These are phyloP conservation scores for Menidia menidia DNA, from an alignment of 2,797 vertebrate genomes.

Conservation along the genomic window DNA sequence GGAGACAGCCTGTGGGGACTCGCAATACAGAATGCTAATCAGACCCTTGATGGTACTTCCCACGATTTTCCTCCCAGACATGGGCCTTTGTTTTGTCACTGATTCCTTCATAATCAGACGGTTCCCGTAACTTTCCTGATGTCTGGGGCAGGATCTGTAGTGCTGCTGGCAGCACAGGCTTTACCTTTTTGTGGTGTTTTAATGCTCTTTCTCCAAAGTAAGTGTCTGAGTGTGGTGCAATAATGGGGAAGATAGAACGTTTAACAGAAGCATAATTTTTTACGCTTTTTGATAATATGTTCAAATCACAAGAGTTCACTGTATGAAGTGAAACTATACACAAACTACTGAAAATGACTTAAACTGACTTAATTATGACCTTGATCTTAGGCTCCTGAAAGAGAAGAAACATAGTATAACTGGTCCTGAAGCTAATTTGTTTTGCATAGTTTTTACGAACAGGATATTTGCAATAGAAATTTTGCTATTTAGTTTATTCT, in stretches of 20 bases:
- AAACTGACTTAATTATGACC: neutral
- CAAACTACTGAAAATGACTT: slow-evolving; percentile 3
- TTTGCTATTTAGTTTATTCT: neutral
- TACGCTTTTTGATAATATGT: neutral
- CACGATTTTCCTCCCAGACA: slow-evolving; percentile 81
- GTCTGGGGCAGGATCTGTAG: slow-evolving; percentile 67
- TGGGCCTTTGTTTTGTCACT: slow-evolving; percentile 81
- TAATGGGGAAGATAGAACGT: neutral
- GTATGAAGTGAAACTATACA: neutral
- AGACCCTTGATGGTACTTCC: slow-evolving; percentile 75
- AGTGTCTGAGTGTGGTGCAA: slow-evolving; percentile 2
- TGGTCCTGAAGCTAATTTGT: slow-evolving; percentile 5
- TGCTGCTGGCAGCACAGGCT: slow-evolving; percentile 38
- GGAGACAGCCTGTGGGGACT: slow-evolving; percentile 71
- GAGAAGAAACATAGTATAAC: slow-evolving; percentile 8
- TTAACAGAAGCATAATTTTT: neutral
- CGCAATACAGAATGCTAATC: slow-evolving; percentile 82
- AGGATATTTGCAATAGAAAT: neutral
- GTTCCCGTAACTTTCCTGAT: slow-evolving; percentile 73
- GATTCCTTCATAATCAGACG: slow-evolving; percentile 75
- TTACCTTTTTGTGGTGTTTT: slow-evolving; percentile 62
- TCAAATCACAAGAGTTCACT: neutral
- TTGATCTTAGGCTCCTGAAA: slow-evolving; percentile 12
- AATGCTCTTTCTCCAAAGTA: slow-evolving; percentile 28
- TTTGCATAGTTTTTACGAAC: slow-evolving; percentile 5